Evolutionary conservation across 2,888 invertebrate genomes (phyloP), one percentile per base, ranked within the genome.

Genomic region (Parnassius apollo): DNA sequence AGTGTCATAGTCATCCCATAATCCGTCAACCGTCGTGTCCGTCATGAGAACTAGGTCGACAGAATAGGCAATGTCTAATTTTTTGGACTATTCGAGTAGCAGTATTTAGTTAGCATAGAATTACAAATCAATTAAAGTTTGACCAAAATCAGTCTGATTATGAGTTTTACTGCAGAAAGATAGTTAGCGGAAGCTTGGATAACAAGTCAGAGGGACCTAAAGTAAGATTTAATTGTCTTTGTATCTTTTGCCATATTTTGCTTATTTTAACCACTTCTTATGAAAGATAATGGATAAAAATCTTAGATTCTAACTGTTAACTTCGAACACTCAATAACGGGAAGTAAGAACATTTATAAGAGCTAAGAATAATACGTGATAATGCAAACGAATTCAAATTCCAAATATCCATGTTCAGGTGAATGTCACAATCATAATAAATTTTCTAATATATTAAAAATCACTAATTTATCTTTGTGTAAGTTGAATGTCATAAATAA

Each of bases 221-320:
- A 82, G 75, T 76, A 76, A 75, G 74, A 75, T 57, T 18, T 18
- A 64, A 71, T 67, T 78, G 75, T 69, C 75, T 78, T 79, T 82
- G 75, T 75, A 80, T 78, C 76, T 78, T 84, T 88, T 89, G 88
- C 90, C 90, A 90, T 91, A 91, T 90, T 91, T 90, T 85, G 76
- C 77, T 77, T 72, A 81, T 81, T 89, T 82, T 73, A 82, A 81
- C 82, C 81, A 82, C 82, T 83, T 78, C 82, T 80, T 78, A 72
- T 57, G 68, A 68, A 69, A 77, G 67, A 75, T 77, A 22, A 13
- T 59, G 35, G 42, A 44, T 57, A 42, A 49, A 57, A 64, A 57
- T 46, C 35, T 52, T 22, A 42, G 4, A 57, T 51, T 56, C 48
- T 11, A 48, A 22, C 42, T 48, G 48, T 60, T 59, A 52, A 49